Conservation (phyloP, 2,888 invertebrate species). For the Stictocephala bisonia region DNA sequence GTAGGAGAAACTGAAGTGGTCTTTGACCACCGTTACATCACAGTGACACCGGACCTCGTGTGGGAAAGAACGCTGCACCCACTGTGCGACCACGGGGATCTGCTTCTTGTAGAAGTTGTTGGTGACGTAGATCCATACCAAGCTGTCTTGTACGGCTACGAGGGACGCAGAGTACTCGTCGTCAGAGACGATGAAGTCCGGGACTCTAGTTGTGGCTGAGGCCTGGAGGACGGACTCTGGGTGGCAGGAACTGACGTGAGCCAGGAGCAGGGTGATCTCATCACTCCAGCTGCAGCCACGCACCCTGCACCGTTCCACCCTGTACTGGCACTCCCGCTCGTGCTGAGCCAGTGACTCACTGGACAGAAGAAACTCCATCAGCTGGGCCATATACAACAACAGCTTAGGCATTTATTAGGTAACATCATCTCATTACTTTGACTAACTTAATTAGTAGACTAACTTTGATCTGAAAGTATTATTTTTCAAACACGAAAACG, state of each 20-base stretch:
- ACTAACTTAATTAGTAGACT: too few relatives aligned
- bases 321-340: conserved; percentile 25
- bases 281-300: conserved; percentile 11
- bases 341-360: conserved; percentile 4
- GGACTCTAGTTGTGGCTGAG: not conserved
- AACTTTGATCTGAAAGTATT: too few relatives aligned
- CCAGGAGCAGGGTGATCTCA: conserved; percentile 1
- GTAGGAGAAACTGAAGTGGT: conserved; percentile 28
- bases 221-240: not conserved
- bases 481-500: too few relatives aligned
- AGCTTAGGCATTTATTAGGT: too few relatives aligned
- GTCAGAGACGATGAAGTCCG: conserved; percentile 22
- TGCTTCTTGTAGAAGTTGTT: conserved; percentile 42
- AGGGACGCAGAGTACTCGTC: conserved; percentile 19
- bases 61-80: not conserved
- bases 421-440: too few relatives aligned
- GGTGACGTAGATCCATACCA: conserved; percentile 28
- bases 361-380: too few relatives aligned
- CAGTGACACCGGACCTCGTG: not conserved
- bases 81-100: conserved; percentile 19
- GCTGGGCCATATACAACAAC: too few relatives aligned
- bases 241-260: not conserved
- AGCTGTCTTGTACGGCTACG: not conserved
- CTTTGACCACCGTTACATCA: conserved; percentile 29
- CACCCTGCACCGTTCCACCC: conserved; percentile 1